Base-by-base conservation (phyloP, 2,113 vertebrate genomes). In the Nanorana parkeri region DNA sequence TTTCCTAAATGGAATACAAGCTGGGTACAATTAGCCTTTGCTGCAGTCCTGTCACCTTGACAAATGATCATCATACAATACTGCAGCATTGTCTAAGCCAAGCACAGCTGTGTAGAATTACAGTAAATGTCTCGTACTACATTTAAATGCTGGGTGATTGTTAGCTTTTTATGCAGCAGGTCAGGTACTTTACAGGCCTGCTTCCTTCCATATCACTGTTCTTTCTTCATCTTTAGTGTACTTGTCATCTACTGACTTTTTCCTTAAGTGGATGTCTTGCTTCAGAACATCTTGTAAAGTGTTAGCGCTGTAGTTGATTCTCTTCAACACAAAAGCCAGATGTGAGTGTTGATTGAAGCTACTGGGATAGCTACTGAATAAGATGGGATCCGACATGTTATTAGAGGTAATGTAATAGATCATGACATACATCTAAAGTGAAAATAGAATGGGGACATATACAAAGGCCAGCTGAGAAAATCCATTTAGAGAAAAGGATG, bases 91-190 rank as follows among this genome's bases (percentile, higher is more conserved):
- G 32, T 72, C 23, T 52, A 41, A 66, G 13, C 28, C 2, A 26
- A 17, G 28, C 20, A 29, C 55, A 60, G 56, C 29, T 23, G 65
- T 54, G 32, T 60, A 68, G 56, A 72, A 47, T 60, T 29, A 64
- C 20, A 36, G 58, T 63, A 26, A 23, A 54, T 58, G 17, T 28
- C 20, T 47, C 26, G 3, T 51, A 54, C 13, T 55, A 28, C 6
- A 17, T 24, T 52, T 41, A 73, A 61, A 72, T 54, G 36, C 47
- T 36, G 68, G 21, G 5, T 56, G 64, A 51, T 36, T 81, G 68
- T 74, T 81, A 66, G 69, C 79, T 66, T 74, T 73, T 73, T 20
- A 66, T 24, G 65, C 68, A 65, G 78, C 58, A 29, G 56, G 78
- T 63, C 68, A 32, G 56, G 68, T 36, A 65, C 60, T 81, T 81